A percentile compares a stretch with the other conserved stretches of the same genome.
Evolutionary conservation across 2,113 vertebrate genomes (phyloP).

Genomic region (Coturnix japonica): DNA sequence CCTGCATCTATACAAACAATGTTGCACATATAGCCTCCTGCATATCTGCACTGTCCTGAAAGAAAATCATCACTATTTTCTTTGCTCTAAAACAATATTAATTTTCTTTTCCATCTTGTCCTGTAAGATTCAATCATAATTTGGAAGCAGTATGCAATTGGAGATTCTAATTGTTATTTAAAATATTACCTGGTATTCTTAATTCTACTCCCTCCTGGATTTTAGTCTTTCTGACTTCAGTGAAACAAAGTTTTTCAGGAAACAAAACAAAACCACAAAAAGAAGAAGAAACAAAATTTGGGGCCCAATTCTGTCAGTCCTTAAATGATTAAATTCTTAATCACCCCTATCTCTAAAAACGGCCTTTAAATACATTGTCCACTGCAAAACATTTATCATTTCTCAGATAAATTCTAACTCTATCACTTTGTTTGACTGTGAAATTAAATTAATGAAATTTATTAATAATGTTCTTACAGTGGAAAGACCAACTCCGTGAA

Average conservation of each 20-base stretch:
- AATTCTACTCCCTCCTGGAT: not conserved
- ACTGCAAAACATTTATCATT: not conserved
- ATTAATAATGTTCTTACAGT: not conserved
- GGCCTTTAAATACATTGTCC: not conserved
- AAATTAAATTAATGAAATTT: not conserved
- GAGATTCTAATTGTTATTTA: not conserved
- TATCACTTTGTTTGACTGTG: not conserved
- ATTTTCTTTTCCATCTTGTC: not conserved
- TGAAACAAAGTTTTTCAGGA: not conserved
- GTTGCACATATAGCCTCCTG: not conserved
- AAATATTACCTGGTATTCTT: not conserved
- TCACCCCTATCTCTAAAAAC: not conserved
- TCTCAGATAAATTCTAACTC: not conserved
- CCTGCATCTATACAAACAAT: not conserved
- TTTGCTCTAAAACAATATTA: not conserved
- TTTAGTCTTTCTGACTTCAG: not conserved
- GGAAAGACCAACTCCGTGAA: not conserved
- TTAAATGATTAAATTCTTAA: no score
- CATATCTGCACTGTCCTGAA: not conserved
- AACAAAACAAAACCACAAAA: not conserved
- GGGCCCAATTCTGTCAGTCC: not conserved
- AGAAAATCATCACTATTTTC: not conserved
- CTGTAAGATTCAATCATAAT: not conserved
- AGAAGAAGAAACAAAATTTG: not conserved
- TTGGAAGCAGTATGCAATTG: not conserved